These are phyloP conservation scores for Pteronura brasiliensis DNA, from an alignment of 2,113 vertebrate species.

Conservation along the genomic window DNA sequence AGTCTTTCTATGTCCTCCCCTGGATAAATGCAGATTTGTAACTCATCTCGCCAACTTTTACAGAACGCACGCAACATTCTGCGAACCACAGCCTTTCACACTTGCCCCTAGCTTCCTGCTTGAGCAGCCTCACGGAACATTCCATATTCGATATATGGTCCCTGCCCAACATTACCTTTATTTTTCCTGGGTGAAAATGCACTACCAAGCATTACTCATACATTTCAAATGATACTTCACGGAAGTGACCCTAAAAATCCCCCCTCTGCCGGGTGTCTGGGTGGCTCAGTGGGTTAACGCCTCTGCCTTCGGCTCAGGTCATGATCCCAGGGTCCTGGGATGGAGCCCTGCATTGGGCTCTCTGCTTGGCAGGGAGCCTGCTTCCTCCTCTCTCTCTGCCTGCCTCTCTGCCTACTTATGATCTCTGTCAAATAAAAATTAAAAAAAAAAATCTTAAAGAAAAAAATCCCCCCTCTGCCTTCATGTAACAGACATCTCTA, in stretches of 20 bases:
- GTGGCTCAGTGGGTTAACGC: too few species aligned
- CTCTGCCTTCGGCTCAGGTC: too few species aligned
- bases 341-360: too few species aligned
- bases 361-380: too few species aligned
- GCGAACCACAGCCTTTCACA: neutral
- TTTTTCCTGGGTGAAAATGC: neutral
- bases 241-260: conserved; percentile 34
- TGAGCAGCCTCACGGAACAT: neutral
- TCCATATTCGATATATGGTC: neutral
- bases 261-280: neutral
- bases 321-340: too few species aligned
- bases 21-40: neutral
- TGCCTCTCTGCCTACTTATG: too few species aligned
- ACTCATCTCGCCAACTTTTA: neutral
- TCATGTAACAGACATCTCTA: conserved; percentile 11
- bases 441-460: too few species aligned
- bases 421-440: too few species aligned
- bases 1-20: neutral
- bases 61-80: neutral
- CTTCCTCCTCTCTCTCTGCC: too few species aligned
- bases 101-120: neutral
- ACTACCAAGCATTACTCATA: neutral
- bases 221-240: conserved; percentile 20
- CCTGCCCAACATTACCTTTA: neutral
- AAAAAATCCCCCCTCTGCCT: neutral